Conservation (phyloP, 1,140 invertebrate genomes). For the Bombus huntii region DNA sequence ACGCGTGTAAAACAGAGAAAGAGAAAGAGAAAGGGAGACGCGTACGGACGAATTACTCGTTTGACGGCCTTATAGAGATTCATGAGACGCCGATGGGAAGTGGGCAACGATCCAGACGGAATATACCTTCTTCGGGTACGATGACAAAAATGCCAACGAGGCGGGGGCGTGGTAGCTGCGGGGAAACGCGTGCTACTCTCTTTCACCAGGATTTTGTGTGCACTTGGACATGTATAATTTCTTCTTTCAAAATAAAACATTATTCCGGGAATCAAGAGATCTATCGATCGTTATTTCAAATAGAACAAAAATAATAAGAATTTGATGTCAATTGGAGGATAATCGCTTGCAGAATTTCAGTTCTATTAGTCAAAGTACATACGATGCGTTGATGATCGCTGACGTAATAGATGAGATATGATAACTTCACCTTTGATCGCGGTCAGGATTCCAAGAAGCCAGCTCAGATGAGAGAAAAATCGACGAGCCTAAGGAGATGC, state of each 20-base stretch:
- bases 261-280: not conserved
- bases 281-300: no score
- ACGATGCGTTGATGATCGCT: not conserved
- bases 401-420: not conserved
- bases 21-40: constrained; percentile 49
- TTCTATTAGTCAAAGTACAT: no score
- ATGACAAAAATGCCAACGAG: constrained; percentile 57
- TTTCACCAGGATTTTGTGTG: not conserved
- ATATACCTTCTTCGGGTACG: constrained; percentile 41
- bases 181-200: not conserved
- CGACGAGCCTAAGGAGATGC: not conserved
- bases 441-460: not conserved
- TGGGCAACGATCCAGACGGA: constrained; percentile 56
- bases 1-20: constrained; percentile 33
- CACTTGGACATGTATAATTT: not conserved
- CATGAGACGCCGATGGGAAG: constrained; percentile 68
- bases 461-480: not conserved
- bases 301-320: no score
- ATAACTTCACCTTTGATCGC: constrained; percentile 29
- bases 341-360: no score
- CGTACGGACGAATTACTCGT: constrained; percentile 73
- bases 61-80: constrained; percentile 77
- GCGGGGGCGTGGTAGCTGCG: constrained; percentile 50
- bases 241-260: not conserved
- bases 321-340: no score